Percentiles rank a stretch among this genome's conserved stretches.
These are phyloP conservation scores for Cygnus atratus DNA, from an alignment of 2,113 vertebrate species.

Conservation along the genomic window DNA sequence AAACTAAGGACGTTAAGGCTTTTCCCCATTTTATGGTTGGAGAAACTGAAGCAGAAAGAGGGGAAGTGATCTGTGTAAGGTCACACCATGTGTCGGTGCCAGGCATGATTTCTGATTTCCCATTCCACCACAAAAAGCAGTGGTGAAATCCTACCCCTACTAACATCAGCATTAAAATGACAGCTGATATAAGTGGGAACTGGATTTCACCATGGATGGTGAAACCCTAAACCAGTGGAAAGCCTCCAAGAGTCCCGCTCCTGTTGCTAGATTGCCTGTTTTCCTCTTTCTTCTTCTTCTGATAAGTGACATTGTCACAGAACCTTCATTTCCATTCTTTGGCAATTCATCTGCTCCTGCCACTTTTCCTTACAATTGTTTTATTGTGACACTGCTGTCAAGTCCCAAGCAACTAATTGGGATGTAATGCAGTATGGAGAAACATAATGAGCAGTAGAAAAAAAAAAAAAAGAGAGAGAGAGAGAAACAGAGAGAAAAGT, in stretches of 20 bases:
- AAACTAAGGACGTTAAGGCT: not conserved
- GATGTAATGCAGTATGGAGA: not conserved
- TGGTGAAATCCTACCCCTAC: not conserved
- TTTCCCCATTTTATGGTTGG: not conserved
- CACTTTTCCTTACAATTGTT: not conserved
- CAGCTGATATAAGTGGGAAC: not conserved
- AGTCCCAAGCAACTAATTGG: not conserved
- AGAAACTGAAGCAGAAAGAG: not conserved
- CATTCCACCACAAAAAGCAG: not conserved
- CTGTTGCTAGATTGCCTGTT: not conserved
- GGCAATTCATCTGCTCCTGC: not conserved
- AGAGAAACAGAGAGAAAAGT: not conserved
- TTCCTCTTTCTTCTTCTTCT: not conserved
- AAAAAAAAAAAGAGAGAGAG: not conserved
- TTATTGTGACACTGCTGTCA: not conserved
- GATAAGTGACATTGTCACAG: not conserved
- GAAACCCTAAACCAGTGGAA: not conserved
- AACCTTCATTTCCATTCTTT: not conserved
- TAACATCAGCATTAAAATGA: not conserved
- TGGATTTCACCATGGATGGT: not conserved
- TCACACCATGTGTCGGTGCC: not conserved
- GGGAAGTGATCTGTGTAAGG: not conserved
- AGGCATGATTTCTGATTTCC: not conserved
- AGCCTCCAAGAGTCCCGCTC: not conserved
- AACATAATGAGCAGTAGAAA: not conserved